Base-by-base conservation (phyloP, 2,888 invertebrate species). In the Cephus runcator region DNA sequence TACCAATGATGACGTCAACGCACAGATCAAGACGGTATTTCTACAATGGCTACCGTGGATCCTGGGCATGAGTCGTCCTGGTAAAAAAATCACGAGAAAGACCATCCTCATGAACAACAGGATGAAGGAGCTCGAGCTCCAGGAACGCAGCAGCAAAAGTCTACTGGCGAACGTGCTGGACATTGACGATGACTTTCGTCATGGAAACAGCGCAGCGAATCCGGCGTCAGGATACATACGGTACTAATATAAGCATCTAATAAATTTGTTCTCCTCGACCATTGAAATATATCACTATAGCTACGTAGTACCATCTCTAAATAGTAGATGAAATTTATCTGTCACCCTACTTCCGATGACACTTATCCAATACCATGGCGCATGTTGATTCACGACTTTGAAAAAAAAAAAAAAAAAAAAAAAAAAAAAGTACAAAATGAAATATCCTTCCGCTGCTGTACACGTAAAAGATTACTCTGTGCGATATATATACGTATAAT, bases 21-120 rank as follows among this genome's bases (percentile, higher is more conserved):
- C 56, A 69, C 92, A 99, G 99, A 97, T 98, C 90, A 97, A 97
- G 93, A 95, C 96, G 87, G 95, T 98, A 89, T 97, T 99, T 92
- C 95, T 99, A 86, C 97, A 98, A 94, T 99, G 99, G 98, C 94
- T 99, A 91, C 99, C 99, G 81, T 98, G 98, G 97, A 94, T 98
- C 83, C 93, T 99, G 89, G 94, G 98, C 81, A 99, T 99, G 98
- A 95, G 96, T 89, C 95, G 99, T 89, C 99, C 99, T 73, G 98
- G 98, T 76, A 97, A 97, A 93, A 97, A 98, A 92, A 97, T 98
- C 89, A 97, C 97, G 79, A 94, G 97, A 86, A 97, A 98, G 93
- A 96, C 96, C 81, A 96, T 98, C 89, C 94, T 97, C 93, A 96
- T 97, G 95, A 96, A 95, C 91, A 97, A 97, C 91, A 94, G 97